A percentile compares a stretch with the other conserved stretches of the same genome.
phyloP scores from a whole-genome alignment of 1,140 invertebrate species.

The Drosophila nasuta region DNA sequence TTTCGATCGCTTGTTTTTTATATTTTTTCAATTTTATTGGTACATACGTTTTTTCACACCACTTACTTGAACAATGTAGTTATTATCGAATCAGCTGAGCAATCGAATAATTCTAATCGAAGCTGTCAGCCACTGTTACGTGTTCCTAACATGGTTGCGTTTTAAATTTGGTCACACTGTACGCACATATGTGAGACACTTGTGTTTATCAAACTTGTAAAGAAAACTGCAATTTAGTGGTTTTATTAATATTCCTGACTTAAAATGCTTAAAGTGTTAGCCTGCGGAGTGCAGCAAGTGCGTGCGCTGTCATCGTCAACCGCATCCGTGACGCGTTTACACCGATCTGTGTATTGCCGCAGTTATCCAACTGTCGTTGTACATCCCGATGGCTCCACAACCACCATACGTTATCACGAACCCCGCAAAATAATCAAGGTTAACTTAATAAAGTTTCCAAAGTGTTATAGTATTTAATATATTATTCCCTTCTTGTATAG shows the following conservation, averaged over 20 bases:
- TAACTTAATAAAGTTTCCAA: conserved; percentile 15
- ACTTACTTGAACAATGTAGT: conserved; percentile 42
- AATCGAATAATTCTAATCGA: conserved; percentile 23
- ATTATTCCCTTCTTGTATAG: conserved; percentile 85
- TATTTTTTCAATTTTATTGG: conserved; percentile 13
- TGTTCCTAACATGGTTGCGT: not conserved
- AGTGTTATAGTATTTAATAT: not conserved
- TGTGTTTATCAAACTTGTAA: not conserved
- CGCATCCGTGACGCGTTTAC: conserved; percentile 89
- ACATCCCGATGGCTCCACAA: conserved; percentile 92
- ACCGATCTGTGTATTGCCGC: conserved; percentile 89
- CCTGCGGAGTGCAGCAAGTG: conserved; percentile 52
- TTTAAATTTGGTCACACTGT: conserved; percentile 27
- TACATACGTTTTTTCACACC: conserved; percentile 43
- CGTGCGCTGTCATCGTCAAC: conserved; percentile 83
- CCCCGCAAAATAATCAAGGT: conserved; percentile 94
- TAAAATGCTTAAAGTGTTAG: conserved; percentile 60
- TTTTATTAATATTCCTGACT: conserved; percentile 9
- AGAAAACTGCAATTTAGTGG: not conserved
- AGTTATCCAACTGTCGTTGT: conserved; percentile 92
- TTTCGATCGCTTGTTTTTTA: conserved; percentile 10
- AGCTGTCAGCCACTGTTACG: not conserved
- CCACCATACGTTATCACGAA: conserved; percentile 92
- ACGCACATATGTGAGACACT: not conserved
- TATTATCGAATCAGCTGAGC: conserved; percentile 23